Evolutionary conservation across 2,888 invertebrate species (phyloP).

Genomic region (Cosmopolites sordidus): DNA sequence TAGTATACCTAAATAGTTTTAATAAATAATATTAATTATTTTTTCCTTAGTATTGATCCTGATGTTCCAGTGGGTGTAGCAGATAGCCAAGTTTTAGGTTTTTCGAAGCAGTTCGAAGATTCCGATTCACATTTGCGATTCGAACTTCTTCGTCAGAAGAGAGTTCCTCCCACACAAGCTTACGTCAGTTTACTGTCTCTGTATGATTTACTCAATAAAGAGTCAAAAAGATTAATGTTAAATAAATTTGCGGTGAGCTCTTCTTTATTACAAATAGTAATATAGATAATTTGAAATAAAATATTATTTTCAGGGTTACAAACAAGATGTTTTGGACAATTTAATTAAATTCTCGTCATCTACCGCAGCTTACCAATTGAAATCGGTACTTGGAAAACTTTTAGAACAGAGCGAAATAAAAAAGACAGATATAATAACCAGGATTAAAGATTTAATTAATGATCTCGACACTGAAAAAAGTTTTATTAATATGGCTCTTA

Average conservation of each 20-base stretch:
- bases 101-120: conserved; percentile 43
- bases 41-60: conserved; percentile 15
- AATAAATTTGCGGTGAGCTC: conserved; percentile 58
- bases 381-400: conserved; percentile 55
- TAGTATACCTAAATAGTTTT: too few relatives aligned
- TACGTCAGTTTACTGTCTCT: conserved; percentile 58
- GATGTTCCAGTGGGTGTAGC: conserved; percentile 15
- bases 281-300: neutral
- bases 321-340: conserved; percentile 54
- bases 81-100: conserved; percentile 37
- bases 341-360: conserved; percentile 55
- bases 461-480: conserved; percentile 58
- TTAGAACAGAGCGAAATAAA: conserved; percentile 56
- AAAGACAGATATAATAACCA: conserved; percentile 56
- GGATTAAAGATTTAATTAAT: conserved; percentile 53
- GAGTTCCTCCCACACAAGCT: conserved; percentile 55
- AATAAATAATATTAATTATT: too few relatives aligned
- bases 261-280: neutral
- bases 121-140: conserved; percentile 37
- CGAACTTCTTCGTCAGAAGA: conserved; percentile 46
- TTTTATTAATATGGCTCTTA: conserved; percentile 54
- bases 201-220: conserved; percentile 63
- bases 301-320: conserved; percentile 54
- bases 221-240: conserved; percentile 59
- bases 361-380: conserved; percentile 58